Base-by-base conservation (phyloP, 2,113 vertebrate genomes). In the Recurvirostra avosetta region DNA sequence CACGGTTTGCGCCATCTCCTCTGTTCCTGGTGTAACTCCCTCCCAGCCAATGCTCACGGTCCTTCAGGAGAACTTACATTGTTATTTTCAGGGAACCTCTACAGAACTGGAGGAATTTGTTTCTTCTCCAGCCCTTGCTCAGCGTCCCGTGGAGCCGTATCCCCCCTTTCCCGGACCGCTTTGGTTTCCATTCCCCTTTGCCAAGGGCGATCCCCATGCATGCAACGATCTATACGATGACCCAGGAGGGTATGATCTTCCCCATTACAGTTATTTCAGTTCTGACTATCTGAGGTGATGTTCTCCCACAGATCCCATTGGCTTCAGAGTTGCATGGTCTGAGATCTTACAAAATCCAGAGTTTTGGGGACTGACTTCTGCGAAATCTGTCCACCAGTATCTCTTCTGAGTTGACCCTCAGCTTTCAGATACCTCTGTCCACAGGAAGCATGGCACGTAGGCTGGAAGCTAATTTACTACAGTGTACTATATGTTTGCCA, bases 181-280 rank as follows among this genome's bases (percentile, higher is more conserved):
- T 59, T 53, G 32, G 21, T 79, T 86, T 79, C 52, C 58, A 8
- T 13, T 79, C 43, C 32, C 13, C 3, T 3, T n/a, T 32, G 38
- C 11, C 9, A 66, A 58, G 45, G n/a, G 13, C 52, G n/a, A 20
- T 61, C 38, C 53, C 36, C 58, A n/a, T 1, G 1, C 8, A 4
- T 6, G 12, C 19, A 34, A 38, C 36, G 50, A 13, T 43, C 43
- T 83, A 1, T 43, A 30, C 0, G 0, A 9, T 49, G 34, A 62
- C 58, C 19, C 61, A 47, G 63, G 65, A 86, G 41, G 16, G 32
- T 59, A 10, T 1, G 3, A 70, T 25, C 59, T 70, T 68, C 40
- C 50, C 45, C 41, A 19, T 30, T 23, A 12, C 34, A 50, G 16
- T 66, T 56, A 49, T n/a, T 70, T 70, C 36, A 32, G 6, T 66